phyloP scores from a whole-genome alignment of 2,797 vertebrate species.

The Falco berigora region DNA sequence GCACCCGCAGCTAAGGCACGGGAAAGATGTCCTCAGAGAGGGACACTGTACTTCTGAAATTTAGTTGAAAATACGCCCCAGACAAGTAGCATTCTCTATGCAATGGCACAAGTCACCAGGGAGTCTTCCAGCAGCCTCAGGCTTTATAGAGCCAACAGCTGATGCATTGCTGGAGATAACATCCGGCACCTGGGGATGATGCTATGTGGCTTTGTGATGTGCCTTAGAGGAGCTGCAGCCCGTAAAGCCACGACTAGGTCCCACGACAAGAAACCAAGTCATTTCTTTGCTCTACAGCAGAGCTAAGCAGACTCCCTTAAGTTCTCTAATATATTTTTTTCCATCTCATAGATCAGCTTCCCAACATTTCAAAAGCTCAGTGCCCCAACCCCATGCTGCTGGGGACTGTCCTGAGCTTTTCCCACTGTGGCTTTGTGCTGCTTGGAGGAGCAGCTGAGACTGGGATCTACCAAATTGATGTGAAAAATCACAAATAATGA shows the following conservation, averaged over 20 bases:
- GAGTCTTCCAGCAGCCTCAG: not conserved
- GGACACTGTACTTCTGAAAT: not conserved
- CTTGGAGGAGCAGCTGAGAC: not conserved
- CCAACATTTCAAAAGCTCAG: not conserved
- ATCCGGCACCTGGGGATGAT: not conserved
- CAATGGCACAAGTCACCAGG: not conserved
- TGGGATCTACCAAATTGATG: not conserved
- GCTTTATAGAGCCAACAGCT: not conserved
- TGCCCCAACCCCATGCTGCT: fast-evolving
- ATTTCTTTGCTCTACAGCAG: not conserved
- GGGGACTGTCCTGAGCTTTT: not conserved
- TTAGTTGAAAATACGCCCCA: not conserved
- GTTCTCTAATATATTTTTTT: not conserved
- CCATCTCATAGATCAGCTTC: not conserved
- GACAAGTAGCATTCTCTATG: not conserved
- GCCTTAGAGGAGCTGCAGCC: not conserved
- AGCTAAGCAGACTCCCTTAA: not conserved
- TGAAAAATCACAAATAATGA: not conserved
- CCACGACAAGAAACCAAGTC: not conserved
- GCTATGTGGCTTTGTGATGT: not conserved
- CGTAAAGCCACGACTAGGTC: not conserved
- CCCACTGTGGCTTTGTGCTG: not conserved
- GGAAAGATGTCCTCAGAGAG: not conserved
- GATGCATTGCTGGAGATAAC: not conserved
- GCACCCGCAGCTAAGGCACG: fast-evolving